Evolutionary conservation across 2,888 invertebrate species (phyloP), one percentile per base, ranked within the genome.

Genomic region (Heliconius erato): DNA sequence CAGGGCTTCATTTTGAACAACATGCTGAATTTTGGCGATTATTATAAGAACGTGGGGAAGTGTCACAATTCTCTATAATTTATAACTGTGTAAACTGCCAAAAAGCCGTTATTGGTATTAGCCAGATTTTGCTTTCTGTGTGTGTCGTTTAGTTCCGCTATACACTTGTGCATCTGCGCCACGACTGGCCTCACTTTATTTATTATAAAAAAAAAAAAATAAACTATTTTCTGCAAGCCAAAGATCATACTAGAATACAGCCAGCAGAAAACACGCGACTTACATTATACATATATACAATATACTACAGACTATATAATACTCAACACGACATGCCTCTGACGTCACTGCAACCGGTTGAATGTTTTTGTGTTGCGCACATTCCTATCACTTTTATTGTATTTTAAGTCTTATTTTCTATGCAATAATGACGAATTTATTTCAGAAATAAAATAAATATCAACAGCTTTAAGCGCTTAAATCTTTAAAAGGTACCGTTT

Each of bases 341-440:
- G 82, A 82, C 82, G 82, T 82, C 82, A 82, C 54, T 67, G 63
- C 44, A 80, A 82, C 82, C 81, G 81, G 81, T 81, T 81, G 68
- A 59, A 77, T 71, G 77, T 81, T 77, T 80, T 81, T 80, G 69
- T 81, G 71, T 28, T 14, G 74, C 80, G 44, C 40, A 78, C 82
- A 80, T 83, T 83, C 82, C 77, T 23, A 49, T 72, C 6, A 12
- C 19, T 78, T 63, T 77, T 59, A 49, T 63, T 54, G 32, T 23
- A 71, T 72, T 63, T 63, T 71, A 23, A 49, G 28, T 65, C 16
- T 72, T 81, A 81, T 63, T 14, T 4, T 44, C 0, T 19, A 44
- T 3, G 12, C 0, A 59, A 78, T 77, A 78, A 78, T 12, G 67
- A 12, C 23, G 5, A 49, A 44, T 49, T 78, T 65, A 67, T 26